Percentiles rank a stretch among this genome's conserved stretches.
Conservation (phyloP, 2,797 vertebrate genomes). For the Hipposideros larvatus region DNA sequence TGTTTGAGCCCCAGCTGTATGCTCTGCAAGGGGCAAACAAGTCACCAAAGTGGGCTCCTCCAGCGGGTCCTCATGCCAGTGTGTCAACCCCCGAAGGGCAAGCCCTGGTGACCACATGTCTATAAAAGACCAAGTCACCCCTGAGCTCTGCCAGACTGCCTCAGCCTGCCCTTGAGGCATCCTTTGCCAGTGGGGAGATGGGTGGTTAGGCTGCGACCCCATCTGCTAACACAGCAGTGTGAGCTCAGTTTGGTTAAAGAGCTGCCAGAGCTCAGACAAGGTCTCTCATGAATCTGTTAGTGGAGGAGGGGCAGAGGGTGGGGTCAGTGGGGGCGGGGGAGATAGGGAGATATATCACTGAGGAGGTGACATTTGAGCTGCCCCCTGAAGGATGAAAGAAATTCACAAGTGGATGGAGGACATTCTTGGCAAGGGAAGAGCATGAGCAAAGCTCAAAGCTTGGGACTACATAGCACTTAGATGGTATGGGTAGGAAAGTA, state of each 20-base stretch:
- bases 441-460: background rate
- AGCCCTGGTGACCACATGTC: background rate
- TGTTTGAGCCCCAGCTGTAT: background rate
- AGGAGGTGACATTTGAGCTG: slow-evolving; percentile 7
- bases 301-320: background rate
- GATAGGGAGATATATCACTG: background rate
- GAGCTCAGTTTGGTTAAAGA: fast-evolving
- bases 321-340: background rate
- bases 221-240: background rate
- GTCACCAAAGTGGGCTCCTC: background rate
- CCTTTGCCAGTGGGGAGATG: background rate
- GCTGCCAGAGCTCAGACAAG: background rate
- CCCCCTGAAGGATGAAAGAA: slow-evolving; percentile 13
- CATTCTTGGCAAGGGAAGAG: background rate
- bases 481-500: background rate
- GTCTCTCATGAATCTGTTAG: background rate
- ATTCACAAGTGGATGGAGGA: background rate
- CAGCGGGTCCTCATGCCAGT: background rate
- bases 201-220: background rate
- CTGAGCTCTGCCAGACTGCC: background rate
- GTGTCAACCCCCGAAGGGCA: background rate
- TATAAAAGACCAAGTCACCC: background rate
- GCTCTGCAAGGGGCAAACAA: background rate
- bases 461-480: background rate
- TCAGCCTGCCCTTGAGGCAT: background rate